A percentile compares a stretch with the other conserved stretches of the same genome.
Evolutionary conservation across 2,113 vertebrate genomes (phyloP).

Genomic region (Otus sunia): DNA sequence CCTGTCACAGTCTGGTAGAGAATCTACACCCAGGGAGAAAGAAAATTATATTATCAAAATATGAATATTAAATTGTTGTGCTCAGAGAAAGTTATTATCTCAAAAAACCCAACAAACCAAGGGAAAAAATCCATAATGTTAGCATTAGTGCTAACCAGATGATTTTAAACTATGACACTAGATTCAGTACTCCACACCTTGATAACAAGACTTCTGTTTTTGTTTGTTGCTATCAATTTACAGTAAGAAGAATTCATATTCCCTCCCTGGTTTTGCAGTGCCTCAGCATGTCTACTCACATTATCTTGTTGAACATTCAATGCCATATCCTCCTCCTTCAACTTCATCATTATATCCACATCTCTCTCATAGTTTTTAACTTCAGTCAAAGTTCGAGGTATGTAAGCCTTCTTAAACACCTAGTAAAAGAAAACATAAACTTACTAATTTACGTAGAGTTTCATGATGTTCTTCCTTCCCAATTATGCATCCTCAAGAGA

Average conservation of each 20-base stretch:
- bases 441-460: background rate
- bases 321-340: slow-evolving; percentile 81
- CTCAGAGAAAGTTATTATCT: background rate
- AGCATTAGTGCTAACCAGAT: background rate
- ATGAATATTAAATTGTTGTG: background rate
- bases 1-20: slow-evolving; percentile 95
- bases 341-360: slow-evolving; percentile 81
- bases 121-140: background rate
- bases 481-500: background rate
- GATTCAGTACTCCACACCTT: background rate
- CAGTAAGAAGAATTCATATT: background rate
- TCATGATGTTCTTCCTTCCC: background rate
- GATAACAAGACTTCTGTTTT: background rate
- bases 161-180: background rate
- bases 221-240: background rate
- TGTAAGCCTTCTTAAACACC: slow-evolving; percentile 96
- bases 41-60: background rate
- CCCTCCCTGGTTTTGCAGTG: background rate
- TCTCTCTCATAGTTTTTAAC: slow-evolving; percentile 94
- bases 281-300: slow-evolving; percentile 67
- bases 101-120: no score
- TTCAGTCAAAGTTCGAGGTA: slow-evolving; percentile 92
- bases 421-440: slow-evolving; percentile 43
- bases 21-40: slow-evolving; percentile 75
- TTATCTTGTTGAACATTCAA: slow-evolving; percentile 80